Base-by-base conservation (phyloP, 2,797 vertebrate genomes). In the Denticeps clupeoides region DNA sequence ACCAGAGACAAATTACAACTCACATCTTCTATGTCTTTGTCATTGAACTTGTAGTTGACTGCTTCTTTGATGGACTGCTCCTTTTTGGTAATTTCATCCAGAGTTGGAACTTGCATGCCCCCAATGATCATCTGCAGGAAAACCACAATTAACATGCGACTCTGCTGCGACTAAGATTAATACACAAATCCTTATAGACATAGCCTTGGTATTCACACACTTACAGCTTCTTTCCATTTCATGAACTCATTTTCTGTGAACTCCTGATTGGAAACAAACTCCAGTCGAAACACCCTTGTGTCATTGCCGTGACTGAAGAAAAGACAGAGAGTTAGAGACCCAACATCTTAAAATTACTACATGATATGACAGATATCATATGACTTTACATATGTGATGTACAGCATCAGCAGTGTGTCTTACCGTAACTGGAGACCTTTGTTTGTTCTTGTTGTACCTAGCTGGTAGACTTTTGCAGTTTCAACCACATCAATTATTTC, bases 211-310 rank as follows among this genome's bases (percentile, higher is more conserved):
- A n/a, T n/a, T 3, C 21, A 19, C 4, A 12, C 47, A 86, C 93
- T 87, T 69, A 98, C 94, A 23, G 94, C 94, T 69, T 98, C 95
- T 71, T 91, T 98, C 95, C 95, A 99, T 71, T 99, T 99, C 90
- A 97, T 95, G 63, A 99, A 99, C 68, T 99, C 95, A 5, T 77
- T 96, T 72, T 99, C 95, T 56, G 91, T 91, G 57, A 98, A 97
- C 64, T 99, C 94, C 60, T 99, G 95, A 84, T 99, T 99, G 3
- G 95, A 99, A 64, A 99, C 95, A 62, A 98, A 99, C 68, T 99
- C 95, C 3, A 99, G 82, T 57, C 94, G 85, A 72, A 99, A 99
- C 1, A 99, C 95, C 31, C 94, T 85, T 0, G 89, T 90, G 78
- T 99, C 93, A 5, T 66, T 92, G 24, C 95, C 95, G 11, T 99